These are phyloP conservation scores for Hylaeus volcanicus DNA, from an alignment of 1,140 invertebrate genomes.

Conservation along the genomic window DNA sequence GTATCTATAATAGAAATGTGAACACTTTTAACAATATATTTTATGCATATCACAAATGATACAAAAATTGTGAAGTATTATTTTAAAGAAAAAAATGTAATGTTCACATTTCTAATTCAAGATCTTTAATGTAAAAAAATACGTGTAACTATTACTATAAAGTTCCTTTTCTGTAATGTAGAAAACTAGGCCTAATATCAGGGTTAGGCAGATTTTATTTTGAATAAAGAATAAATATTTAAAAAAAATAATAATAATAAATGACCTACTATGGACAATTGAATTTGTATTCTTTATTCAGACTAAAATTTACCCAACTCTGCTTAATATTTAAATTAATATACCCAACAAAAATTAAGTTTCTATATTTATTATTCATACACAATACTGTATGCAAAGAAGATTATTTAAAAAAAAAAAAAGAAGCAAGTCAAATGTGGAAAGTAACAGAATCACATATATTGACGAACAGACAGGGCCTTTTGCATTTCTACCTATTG, in stretches of 20 bases:
- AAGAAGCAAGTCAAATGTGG: neutral
- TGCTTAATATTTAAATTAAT: slow-evolving; percentile 17
- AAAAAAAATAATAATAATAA: too few relatives aligned
- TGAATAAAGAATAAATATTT: too few relatives aligned
- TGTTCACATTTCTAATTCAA: slow-evolving; percentile 27
- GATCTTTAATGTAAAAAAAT: slow-evolving; percentile 10
- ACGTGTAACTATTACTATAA: slow-evolving; percentile 10
- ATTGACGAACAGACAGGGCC: neutral
- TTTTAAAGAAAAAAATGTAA: slow-evolving; percentile 14
- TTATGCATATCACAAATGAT: neutral
- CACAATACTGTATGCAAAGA: neutral
- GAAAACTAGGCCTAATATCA: slow-evolving; percentile 19
- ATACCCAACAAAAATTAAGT: slow-evolving; percentile 21
- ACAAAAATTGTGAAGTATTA: slow-evolving; percentile 10
- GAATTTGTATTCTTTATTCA: too few relatives aligned
- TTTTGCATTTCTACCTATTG: slow-evolving; percentile 11
- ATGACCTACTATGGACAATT: too few relatives aligned
- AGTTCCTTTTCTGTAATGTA: slow-evolving; percentile 44
- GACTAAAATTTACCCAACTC: neutral
- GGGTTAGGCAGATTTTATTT: too few relatives aligned
- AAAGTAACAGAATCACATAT: slow-evolving; percentile 16
- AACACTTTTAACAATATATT: slow-evolving; percentile 23
- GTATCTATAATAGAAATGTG: slow-evolving; percentile 15
- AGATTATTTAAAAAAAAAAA: neutral
- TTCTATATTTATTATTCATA: slow-evolving; percentile 1